Conservation (phyloP, 2,888 invertebrate genomes). For the Cryptophagus acutangulus region DNA sequence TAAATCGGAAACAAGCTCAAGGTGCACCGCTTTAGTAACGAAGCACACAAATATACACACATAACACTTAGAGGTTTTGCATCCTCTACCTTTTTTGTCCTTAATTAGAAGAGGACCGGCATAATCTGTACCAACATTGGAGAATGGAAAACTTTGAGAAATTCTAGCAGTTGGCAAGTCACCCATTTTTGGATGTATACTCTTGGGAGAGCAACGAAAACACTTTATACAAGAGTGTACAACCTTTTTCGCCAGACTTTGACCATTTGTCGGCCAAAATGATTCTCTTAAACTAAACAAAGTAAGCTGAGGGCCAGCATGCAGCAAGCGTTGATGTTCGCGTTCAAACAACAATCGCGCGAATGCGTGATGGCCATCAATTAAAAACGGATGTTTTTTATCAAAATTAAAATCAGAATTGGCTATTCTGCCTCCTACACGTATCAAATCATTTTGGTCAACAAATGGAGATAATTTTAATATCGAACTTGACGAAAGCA, state of each 20-base stretch:
- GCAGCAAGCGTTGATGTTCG: conserved; percentile 15
- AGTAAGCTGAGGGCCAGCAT: conserved; percentile 22
- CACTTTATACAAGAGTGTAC: conserved; percentile 11
- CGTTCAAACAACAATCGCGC: too few relatives aligned
- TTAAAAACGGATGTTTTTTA: too few relatives aligned
- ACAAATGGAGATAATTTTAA: too few relatives aligned
- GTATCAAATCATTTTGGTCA: too few relatives aligned
- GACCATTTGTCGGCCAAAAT: conserved; percentile 26
- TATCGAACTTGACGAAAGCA: too few relatives aligned
- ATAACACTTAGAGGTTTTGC: conserved; percentile 12
- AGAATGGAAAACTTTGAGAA: conserved; percentile 9
- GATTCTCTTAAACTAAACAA: conserved; percentile 15
- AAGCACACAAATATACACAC: conserved; percentile 17
- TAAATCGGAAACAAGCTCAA: conserved; percentile 14
- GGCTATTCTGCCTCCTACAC: too few relatives aligned
- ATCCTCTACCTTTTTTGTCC: conserved; percentile 8
- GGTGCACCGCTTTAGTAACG: conserved; percentile 17
- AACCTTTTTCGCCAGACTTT: conserved; percentile 8
- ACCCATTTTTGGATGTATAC: conserved; percentile 8
- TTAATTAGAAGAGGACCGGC: conserved; percentile 16
- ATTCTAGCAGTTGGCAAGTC: conserved; percentile 14
- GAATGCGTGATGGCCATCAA: too few relatives aligned
- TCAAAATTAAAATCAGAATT: too few relatives aligned
- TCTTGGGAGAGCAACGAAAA: conserved; percentile 12
- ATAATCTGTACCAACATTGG: conserved; percentile 16